phyloP scores from a whole-genome alignment of 2,113 vertebrate genomes.

The Mandrillus leucophaeus region DNA sequence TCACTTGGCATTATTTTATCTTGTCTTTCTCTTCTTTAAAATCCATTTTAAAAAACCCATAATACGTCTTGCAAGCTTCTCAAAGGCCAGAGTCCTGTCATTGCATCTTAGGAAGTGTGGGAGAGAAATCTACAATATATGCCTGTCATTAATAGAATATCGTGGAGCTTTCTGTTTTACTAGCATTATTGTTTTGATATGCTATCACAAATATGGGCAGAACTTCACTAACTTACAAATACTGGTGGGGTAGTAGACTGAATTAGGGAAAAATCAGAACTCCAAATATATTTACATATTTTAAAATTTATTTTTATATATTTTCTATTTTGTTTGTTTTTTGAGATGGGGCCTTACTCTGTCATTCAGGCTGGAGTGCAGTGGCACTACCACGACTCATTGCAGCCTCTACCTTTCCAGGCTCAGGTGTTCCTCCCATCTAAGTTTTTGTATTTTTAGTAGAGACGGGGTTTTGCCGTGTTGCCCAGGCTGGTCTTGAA shows the following conservation, averaged over 20 bases:
- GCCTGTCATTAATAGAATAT: not conserved
- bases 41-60: not conserved
- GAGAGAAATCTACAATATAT: no score
- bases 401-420: no score
- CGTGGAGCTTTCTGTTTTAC: not conserved
- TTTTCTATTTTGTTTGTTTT: no score
- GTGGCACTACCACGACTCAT: no score
- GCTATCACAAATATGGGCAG: not conserved
- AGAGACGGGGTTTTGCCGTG: no score
- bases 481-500: no score
- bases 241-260: no score
- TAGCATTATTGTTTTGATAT: not conserved
- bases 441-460: no score
- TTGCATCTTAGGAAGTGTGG: not conserved
- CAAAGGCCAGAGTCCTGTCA: not conserved
- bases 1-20: not conserved
- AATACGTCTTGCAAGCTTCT: not conserved
- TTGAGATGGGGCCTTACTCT: no score
- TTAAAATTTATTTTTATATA: no score
- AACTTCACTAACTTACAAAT: not conserved
- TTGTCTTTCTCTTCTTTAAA: not conserved
- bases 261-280: slow-evolving; percentile 14
- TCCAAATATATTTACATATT: not conserved
- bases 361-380: no score
- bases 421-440: no score